Evolutionary conservation across 2,888 invertebrate species (phyloP).

Genomic region (Noctua comes): DNA sequence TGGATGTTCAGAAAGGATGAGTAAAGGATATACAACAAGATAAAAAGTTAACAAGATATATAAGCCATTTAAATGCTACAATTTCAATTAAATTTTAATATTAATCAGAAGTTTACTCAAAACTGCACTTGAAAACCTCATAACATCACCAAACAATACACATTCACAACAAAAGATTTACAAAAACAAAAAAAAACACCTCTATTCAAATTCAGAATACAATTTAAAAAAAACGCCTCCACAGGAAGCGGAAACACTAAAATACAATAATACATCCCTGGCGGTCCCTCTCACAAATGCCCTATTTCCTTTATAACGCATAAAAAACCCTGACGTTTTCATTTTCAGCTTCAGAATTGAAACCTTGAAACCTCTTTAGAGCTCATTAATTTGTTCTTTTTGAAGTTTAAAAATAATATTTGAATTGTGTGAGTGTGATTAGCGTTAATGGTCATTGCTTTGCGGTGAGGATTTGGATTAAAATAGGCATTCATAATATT

Average conservation of each 20-base stretch:
- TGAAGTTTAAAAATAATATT: constrained; percentile 55
- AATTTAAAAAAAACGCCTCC: constrained; percentile 22
- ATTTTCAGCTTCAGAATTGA: constrained; percentile 54
- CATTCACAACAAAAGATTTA: background rate
- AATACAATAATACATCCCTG: constrained; percentile 66
- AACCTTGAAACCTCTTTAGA: constrained; percentile 37
- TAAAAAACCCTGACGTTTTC: constrained; percentile 58
- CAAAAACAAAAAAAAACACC: background rate
- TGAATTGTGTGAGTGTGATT: constrained; percentile 42
- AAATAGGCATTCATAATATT: background rate
- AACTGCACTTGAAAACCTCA: background rate
- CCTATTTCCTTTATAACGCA: constrained; percentile 68
- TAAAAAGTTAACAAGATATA: too few species aligned
- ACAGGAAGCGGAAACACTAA: constrained; percentile 58
- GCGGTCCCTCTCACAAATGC: constrained; percentile 52
- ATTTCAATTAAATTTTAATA: background rate
- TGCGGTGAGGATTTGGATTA: background rate
- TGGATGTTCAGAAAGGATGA: too few species aligned
- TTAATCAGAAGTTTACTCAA: background rate
- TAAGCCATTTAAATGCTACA: background rate
- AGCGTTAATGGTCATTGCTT: constrained; percentile 21
- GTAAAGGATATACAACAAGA: too few species aligned
- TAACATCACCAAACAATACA: background rate
- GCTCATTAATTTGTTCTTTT: constrained; percentile 61
- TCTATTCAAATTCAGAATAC: constrained; percentile 16